Base-by-base conservation (phyloP, 1,140 invertebrate genomes). In the Pachyrhynchus sulphureomaculatus region DNA sequence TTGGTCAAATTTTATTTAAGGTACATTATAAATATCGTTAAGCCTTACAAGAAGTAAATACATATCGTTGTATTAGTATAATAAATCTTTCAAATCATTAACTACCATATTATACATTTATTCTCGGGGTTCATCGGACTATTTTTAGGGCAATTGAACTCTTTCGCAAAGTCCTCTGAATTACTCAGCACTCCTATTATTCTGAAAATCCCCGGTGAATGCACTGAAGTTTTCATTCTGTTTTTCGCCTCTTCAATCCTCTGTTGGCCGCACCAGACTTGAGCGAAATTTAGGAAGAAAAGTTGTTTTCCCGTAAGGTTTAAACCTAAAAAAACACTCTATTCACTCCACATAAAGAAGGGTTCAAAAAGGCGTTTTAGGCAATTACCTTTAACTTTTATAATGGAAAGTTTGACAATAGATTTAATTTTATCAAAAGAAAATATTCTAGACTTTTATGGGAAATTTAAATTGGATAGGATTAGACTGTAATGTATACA, bases 121-220 rank as follows among this genome's bases (percentile, higher is more conserved):
- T 86, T 84, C 21, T 73, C 65, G 0, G 91, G 91, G 74, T 95
- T 94, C 87, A 94, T 92, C 23, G 82, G 81, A 45, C 84, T 82
- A 12, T 85, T 86, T 2, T 77, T 62, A 0, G 84, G 82, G 69
- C 93, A 92, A 26, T 82, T 79, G 67, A 82, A 91, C 6, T 85
- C 88, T 57, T 83, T 77, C 0, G 90, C 77, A 72, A 95, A 95
- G 44, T 92, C 89, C 51, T 83, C 75, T 2, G 87, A 91, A 75
- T 95, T 95, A 10, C 91, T 91, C 6, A 95, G 75, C 0, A 91
- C 89, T 0, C 91, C 90, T 37, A 92, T 83, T 0, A 95, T 89
- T 24, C 84, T 55, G 37, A 60, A 71, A 64, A 66, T 63, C 12
- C 92, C 93, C 13, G 91, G 91, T 6, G 91, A 89, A 72, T 96